Evolutionary conservation across 92 coral and sea anemone species (phyloP).

Genomic region (Epizoanthus rinbou): DNA sequence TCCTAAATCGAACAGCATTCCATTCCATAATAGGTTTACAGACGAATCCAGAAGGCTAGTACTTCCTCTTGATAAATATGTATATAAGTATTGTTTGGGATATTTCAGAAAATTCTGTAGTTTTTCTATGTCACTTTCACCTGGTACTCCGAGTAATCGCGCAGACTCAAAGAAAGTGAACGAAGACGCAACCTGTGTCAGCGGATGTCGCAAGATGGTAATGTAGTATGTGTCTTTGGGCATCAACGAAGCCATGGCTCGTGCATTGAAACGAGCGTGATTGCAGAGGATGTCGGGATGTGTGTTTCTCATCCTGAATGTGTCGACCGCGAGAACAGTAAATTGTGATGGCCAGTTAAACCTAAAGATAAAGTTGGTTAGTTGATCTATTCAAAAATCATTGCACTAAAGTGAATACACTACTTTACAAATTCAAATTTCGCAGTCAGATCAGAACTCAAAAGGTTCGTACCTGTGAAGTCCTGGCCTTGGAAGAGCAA

Average conservation of each 20-base stretch:
- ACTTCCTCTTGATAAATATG: conserved; percentile 1
- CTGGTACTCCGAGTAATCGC: conserved; percentile 25
- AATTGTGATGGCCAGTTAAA: conserved; percentile 35
- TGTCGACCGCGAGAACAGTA: conserved; percentile 35
- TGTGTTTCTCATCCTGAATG: conserved; percentile 28
- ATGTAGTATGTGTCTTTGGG: conserved; percentile 64
- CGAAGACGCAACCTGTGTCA: conserved; percentile 66
- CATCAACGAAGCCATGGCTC: conserved; percentile 57
- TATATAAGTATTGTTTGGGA: conserved; percentile 15
- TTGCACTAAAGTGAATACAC: too few relatives aligned
- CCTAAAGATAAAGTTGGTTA: background rate
- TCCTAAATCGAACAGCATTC: conserved; percentile 76
- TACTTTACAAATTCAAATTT: too few relatives aligned
- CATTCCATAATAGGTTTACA: conserved; percentile 55
- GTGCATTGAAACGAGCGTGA: conserved; percentile 74
- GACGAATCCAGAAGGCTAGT: background rate
- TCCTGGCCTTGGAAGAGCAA: conserved; percentile 27
- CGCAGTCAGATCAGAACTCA: background rate
- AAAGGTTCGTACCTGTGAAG: conserved; percentile 2
- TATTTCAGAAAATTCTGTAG: conserved; percentile 31
- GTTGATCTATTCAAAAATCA: too few relatives aligned
- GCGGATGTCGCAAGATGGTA: conserved; percentile 71
- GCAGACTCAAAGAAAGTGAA: conserved; percentile 62
- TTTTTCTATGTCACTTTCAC: conserved; percentile 13
- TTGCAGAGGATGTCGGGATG: conserved; percentile 75